Evolutionary conservation across 2,113 vertebrate species (phyloP).

Genomic region (Sinocyclocheilus maitianheensis): DNA sequence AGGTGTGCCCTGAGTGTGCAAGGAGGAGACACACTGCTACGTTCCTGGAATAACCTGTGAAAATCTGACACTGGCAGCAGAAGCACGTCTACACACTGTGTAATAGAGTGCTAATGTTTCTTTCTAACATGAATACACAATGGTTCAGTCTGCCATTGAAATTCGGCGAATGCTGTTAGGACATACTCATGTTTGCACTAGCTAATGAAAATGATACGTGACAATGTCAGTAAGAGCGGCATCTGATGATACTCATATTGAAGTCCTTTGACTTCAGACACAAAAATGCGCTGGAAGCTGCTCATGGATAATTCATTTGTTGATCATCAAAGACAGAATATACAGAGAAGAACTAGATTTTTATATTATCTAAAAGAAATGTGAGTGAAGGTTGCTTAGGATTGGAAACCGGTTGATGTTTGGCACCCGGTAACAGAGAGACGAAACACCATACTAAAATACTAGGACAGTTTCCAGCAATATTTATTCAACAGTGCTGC

Average conservation of each 20-base stretch:
- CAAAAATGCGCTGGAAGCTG: not conserved
- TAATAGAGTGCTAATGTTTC: constrained; percentile 28
- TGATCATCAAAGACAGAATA: not conserved
- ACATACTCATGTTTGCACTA: not conserved
- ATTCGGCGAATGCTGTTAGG: constrained; percentile 10
- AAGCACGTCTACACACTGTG: constrained; percentile 12
- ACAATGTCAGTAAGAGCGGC: not conserved
- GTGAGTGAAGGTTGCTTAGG: not conserved
- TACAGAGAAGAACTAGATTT: not conserved
- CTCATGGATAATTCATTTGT: not conserved
- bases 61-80: constrained; percentile 29
- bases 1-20: constrained; percentile 30
- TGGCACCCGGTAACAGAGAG: not conserved
- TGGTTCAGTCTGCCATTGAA: not conserved
- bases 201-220: not conserved
- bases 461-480: not conserved
- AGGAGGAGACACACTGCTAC: constrained; percentile 2
- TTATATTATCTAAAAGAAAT: not conserved
- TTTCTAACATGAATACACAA: constrained; percentile 3
- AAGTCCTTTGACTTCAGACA: not conserved
- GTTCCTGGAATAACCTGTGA: constrained; percentile 34
- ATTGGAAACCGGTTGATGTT: not conserved
- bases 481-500: not conserved
- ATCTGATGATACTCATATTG: not conserved
- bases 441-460: not conserved